A percentile compares a stretch with the other conserved stretches of the same genome.
phyloP scores from a whole-genome alignment of 2,113 vertebrate species.

The Mugil cephalus region DNA sequence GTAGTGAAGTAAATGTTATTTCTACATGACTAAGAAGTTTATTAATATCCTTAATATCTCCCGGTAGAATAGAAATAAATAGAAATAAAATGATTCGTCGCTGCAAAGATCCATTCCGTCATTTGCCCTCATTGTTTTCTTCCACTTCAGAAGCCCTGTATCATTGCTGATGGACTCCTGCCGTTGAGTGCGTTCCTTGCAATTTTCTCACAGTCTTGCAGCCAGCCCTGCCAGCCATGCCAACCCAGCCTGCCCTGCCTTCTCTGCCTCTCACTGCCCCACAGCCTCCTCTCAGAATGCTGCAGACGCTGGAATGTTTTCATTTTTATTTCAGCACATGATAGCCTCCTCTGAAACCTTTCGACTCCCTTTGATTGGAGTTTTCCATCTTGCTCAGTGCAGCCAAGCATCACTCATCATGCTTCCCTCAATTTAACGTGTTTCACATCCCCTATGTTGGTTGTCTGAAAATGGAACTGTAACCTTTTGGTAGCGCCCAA shows the following conservation, averaged over 20 bases:
- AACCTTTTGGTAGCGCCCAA: conserved; percentile 11
- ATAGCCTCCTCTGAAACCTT: conserved; percentile 34
- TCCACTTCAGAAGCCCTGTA: conserved; percentile 3
- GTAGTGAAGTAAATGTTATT: no score
- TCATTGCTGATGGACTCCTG: conserved; percentile 22
- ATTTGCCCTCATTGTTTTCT: conserved; percentile 1
- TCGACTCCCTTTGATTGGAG: conserved; percentile 20
- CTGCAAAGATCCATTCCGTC: no score
- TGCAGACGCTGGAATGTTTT: conserved; percentile 76
- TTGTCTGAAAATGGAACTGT: conserved; percentile 26
- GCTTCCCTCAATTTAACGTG: conserved; percentile 6
- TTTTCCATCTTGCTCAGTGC: conserved; percentile 14
- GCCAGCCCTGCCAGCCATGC: conserved; percentile 24
- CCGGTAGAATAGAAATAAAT: no score
- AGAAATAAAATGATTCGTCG: no score
- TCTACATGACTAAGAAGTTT: no score
- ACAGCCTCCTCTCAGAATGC: conserved; percentile 32
- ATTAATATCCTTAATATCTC: no score
- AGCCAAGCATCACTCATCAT: conserved; percentile 10
- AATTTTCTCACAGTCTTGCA: conserved; percentile 65
- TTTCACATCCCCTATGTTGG: not conserved
- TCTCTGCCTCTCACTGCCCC: not conserved
- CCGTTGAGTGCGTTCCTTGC: conserved; percentile 26
- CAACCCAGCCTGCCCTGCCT: conserved; percentile 27
- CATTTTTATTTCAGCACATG: conserved; percentile 61